Conservation (phyloP, 2,888 invertebrate genomes). For the Rhamnusium bicolor region DNA sequence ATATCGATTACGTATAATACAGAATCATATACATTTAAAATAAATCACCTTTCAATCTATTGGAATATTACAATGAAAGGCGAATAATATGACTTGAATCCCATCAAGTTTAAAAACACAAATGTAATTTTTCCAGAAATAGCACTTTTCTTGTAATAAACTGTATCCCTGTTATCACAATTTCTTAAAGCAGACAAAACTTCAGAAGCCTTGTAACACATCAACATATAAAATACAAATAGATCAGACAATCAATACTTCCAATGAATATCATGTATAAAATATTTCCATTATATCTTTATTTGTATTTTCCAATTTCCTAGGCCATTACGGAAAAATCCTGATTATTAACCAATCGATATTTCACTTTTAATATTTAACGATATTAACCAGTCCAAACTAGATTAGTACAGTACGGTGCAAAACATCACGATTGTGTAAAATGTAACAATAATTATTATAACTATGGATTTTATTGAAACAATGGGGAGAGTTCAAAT, state of each 20-base stretch:
- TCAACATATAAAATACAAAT: neutral
- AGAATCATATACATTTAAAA: too few relatives aligned
- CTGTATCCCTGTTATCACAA: too few relatives aligned
- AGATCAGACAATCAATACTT: neutral
- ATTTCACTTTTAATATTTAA: constrained; percentile 3
- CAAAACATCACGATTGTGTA: neutral
- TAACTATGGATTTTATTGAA: constrained; percentile 17
- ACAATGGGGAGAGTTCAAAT: neutral
- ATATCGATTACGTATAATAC: too few relatives aligned
- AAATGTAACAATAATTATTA: constrained; percentile 4
- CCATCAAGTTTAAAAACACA: too few relatives aligned
- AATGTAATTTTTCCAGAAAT: too few relatives aligned
- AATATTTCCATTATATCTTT: neutral
- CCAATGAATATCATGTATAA: too few relatives aligned
- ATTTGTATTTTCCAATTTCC: neutral
- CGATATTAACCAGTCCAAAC: constrained; percentile 12
- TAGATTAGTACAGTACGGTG: constrained; percentile 18
- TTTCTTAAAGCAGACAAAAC: too few relatives aligned
- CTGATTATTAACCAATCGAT: constrained; percentile 10
- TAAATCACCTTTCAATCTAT: too few relatives aligned
- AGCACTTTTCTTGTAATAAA: too few relatives aligned
- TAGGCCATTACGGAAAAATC: neutral
- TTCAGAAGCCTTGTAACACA: neutral
- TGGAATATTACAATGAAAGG: too few relatives aligned
- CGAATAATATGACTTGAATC: too few relatives aligned